Evolutionary conservation across 2,888 invertebrate genomes (phyloP).

Genomic region (Theretra japonica): DNA sequence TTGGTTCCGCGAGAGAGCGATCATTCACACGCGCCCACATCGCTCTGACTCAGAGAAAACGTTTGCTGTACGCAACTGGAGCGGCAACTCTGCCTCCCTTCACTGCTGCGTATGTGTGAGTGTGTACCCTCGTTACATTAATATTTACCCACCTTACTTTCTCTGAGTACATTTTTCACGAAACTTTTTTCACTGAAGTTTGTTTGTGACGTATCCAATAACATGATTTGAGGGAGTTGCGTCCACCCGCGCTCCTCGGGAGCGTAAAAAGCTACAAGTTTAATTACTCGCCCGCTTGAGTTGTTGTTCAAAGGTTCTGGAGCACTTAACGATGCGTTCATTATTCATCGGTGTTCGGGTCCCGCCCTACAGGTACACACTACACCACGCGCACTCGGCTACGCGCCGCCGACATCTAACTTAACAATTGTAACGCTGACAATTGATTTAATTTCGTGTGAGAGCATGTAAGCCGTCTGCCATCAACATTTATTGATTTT

Average conservation of each 20-base stretch:
- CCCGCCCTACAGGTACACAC: not conserved
- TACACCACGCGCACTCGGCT: too few relatives aligned
- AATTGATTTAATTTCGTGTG: not conserved
- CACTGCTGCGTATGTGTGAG: not conserved
- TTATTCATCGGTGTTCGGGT: slow-evolving; percentile 14
- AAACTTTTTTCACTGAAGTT: slow-evolving; percentile 1
- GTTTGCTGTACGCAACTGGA: not conserved
- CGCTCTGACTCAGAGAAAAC: not conserved
- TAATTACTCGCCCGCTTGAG: slow-evolving; percentile 22
- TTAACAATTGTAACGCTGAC: not conserved
- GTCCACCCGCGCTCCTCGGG: not conserved
- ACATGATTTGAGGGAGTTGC: slow-evolving; percentile 12
- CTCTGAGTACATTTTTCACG: slow-evolving; percentile 4
- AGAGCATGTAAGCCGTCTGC: not conserved
- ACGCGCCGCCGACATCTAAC: not conserved
- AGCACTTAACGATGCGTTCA: slow-evolving; percentile 24
- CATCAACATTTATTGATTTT: too few relatives aligned
- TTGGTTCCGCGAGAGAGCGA: not conserved
- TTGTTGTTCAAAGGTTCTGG: slow-evolving; percentile 26
- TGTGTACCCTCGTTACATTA: slow-evolving; percentile 12
- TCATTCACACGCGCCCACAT: not conserved
- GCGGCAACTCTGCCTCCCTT: not conserved
- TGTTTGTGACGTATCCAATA: slow-evolving; percentile 15
- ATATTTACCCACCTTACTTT: slow-evolving; percentile 17
- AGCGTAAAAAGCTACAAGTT: slow-evolving; percentile 17